These are phyloP conservation scores for Pandemis cinnamomeana DNA, from an alignment of 2,888 invertebrate genomes.

Conservation along the genomic window DNA sequence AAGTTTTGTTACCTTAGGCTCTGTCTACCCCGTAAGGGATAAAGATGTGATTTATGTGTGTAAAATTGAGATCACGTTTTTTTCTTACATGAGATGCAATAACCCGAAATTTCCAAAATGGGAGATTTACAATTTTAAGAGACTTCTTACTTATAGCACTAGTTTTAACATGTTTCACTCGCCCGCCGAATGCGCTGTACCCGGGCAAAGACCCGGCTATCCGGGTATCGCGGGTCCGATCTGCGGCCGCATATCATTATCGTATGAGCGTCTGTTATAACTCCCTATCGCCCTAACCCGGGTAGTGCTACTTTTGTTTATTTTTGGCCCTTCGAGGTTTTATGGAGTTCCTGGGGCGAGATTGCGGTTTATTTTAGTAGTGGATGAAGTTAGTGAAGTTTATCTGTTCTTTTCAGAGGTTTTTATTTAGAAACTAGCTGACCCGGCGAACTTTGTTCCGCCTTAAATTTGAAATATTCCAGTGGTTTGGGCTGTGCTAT, in stretches of 20 bases:
- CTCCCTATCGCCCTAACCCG: constrained; percentile 11
- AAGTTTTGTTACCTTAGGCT: too few relatives aligned
- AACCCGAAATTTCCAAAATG: too few relatives aligned
- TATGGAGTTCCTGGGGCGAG: constrained; percentile 19
- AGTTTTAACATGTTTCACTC: not conserved
- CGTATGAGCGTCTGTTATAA: constrained; percentile 20
- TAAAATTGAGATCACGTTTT: too few relatives aligned
- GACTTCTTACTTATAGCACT: not conserved
- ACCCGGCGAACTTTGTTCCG: too few relatives aligned
- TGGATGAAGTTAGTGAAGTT: not conserved
- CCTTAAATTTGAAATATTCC: too few relatives aligned
- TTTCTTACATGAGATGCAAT: too few relatives aligned
- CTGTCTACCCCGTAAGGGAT: too few relatives aligned
- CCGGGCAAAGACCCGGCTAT: constrained; percentile 29
- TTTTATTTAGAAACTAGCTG: not conserved
- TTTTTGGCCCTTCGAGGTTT: constrained; percentile 2
- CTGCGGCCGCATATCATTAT: constrained; percentile 41
- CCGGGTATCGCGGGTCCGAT: constrained; percentile 42
- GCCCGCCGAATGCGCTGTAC: constrained; percentile 12
- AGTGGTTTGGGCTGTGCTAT: too few relatives aligned
- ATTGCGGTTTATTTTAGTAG: constrained; percentile 12
- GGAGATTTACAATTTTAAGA: too few relatives aligned
- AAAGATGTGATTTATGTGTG: too few relatives aligned
- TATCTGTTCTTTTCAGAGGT: too few relatives aligned
- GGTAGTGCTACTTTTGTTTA: constrained; percentile 30